phyloP scores from a whole-genome alignment of 2,888 invertebrate species.

The Xestia ashworthii region DNA sequence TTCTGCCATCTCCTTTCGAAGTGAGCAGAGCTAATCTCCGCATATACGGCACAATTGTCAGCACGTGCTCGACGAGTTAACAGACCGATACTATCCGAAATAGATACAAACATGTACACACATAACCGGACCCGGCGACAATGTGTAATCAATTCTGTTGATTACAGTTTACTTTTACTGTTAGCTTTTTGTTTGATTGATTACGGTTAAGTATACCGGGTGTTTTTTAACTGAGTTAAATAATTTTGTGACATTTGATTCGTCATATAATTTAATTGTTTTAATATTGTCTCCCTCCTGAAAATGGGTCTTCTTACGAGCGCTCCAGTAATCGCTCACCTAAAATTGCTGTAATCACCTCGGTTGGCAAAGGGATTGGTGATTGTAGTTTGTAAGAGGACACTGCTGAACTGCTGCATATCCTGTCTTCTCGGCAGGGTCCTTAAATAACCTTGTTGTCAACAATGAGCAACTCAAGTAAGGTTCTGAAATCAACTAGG shows the following conservation, averaged over 20 bases:
- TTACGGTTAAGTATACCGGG: neutral
- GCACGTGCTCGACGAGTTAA: constrained; percentile 68
- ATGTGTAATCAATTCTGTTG: constrained; percentile 50
- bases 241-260: neutral
- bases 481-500: neutral
- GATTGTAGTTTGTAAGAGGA: neutral
- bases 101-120: constrained; percentile 29
- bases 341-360: neutral
- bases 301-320: neutral
- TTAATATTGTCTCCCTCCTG: neutral
- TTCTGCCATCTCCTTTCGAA: constrained; percentile 17
- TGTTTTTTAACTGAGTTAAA: constrained; percentile 5
- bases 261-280: neutral
- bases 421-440: neutral
- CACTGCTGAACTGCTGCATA: neutral
- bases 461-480: neutral
- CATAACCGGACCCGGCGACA: constrained; percentile 39
- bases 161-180: constrained; percentile 46
- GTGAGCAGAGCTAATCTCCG: constrained; percentile 48
- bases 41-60: constrained; percentile 59
- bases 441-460: neutral
- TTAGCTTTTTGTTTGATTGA: constrained; percentile 43
- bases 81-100: constrained; percentile 52
- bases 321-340: neutral
- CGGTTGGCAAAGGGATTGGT: neutral